These are phyloP conservation scores for Agriopis marginaria DNA, from an alignment of 2,888 invertebrate species.

Conservation along the genomic window DNA sequence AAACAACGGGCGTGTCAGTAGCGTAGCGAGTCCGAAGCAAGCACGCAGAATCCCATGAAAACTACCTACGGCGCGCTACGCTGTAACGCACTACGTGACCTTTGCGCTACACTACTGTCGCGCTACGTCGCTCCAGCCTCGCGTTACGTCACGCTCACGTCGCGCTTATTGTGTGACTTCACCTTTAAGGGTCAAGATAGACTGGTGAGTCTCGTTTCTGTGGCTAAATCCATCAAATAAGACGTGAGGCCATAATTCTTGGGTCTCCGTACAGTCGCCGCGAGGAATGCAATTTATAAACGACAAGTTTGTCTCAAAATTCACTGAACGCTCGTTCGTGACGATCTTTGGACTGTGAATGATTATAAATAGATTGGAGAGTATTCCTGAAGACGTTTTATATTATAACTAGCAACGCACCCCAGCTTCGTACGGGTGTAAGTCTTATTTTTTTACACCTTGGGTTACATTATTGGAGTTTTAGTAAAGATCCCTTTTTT, in stretches of 20 bases:
- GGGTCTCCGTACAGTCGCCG: conserved; percentile 60
- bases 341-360: conserved; percentile 60
- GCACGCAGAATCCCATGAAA: too few species aligned
- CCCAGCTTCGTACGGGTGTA: too few species aligned
- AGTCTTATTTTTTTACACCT: too few species aligned
- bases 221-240: conserved; percentile 74
- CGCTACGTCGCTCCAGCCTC: background rate
- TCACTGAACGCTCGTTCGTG: conserved; percentile 65
- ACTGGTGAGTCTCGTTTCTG: conserved; percentile 52
- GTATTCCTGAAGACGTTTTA: conserved; percentile 43
- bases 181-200: conserved; percentile 44
- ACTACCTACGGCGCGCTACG: too few species aligned
- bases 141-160: background rate
- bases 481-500: too few species aligned
- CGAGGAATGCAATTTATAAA: conserved; percentile 78
- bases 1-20: too few species aligned
- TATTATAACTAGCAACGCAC: too few species aligned
- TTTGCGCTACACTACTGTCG: background rate
- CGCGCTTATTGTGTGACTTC: background rate
- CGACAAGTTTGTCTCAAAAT: conserved; percentile 74
- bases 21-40: too few species aligned
- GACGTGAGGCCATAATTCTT: conserved; percentile 75
- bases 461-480: too few species aligned
- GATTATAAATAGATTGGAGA: conserved; percentile 56
- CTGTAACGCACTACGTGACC: too few species aligned